Base-by-base conservation (phyloP, 23 tunicate genomes). In the Ascidia mentula region DNA sequence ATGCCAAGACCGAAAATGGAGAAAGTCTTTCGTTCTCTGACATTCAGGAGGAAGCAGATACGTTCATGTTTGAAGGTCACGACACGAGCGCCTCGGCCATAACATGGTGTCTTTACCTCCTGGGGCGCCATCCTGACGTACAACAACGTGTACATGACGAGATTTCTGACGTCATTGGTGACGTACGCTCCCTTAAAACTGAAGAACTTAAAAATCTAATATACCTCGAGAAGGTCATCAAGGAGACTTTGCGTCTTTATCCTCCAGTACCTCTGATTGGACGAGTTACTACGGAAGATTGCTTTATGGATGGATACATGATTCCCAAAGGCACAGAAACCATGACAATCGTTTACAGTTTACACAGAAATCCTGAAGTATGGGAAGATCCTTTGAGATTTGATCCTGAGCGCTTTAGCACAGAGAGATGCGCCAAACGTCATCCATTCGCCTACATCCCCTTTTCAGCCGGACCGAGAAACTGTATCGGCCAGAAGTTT, bases 11-110 rank as follows among this genome's bases (percentile, higher is more conserved):
- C 18, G 94, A 89, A 12, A 87, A 85, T 1, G 97, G 92, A 5
- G 81, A 88, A 59, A 32, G 38, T 36, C 85, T 93, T 22, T 88
- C 93, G 13, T 46, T 88, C 42, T 26, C 42, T 26, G 99, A 89
- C 76, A 96, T 96, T 76, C 93, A 87, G 40, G 99, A 96, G 77
- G 97, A 96, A 81, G 99, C 91, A 24, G 99, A 96, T 45, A 96
- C 99, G n/a, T 96, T 96, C 40, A 96, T 96, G 97, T 96, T 96
- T 72, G 97, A 96, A 79, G 95, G 97, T 6, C 97, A 91, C 40
- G 99, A 91, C 87, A 96, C 99, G 13, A 96, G 97, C 18, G 99
- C 99, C 9, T 97, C 99, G 18, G 97, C 97, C 4, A 96, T 96
- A 94, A 80, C 90, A 1, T 96, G 99, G 99, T 88, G 94, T 4